Base-by-base conservation (phyloP, 2,113 vertebrate genomes). In the Microcebus lehilahytsara region DNA sequence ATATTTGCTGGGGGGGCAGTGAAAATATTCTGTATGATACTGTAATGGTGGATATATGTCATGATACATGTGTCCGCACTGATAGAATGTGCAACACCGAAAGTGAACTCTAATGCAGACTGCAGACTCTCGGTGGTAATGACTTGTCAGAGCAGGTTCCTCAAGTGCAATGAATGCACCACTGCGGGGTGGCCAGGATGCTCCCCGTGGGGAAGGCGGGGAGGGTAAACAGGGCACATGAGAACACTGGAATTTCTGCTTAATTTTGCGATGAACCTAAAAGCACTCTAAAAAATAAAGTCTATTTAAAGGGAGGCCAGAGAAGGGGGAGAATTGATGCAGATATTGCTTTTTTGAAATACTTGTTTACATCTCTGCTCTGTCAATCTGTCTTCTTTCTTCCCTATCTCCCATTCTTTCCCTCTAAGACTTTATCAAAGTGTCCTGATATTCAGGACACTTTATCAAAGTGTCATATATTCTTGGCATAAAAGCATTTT, bases 221-320 rank as follows among this genome's bases (percentile, higher is more conserved):
- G 6, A 20, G 25, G 2, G 51, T 20, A 23, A 49, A 5, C 0
- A 0, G 6, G 27, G 20, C 0, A 9, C 2, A 19, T 5, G 37
- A 60, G n/a, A 72, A 84, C 30, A 20, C n/a, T 20, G 58, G 6
- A 46, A 19, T 84, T 72, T 71, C 53, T 34, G 66, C 32, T 85
- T 40, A 40, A 34, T 2, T 25, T 66, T 86, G 62, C 27, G 0
- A 1, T 40, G 34, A 66, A 37, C 71, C 22, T 88, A 51, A 49
- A n/a, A 72, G 37, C 51, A 25, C 25, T 84, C 71, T 49, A 23
- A 88, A 91, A 93, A 58, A 13, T 30, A 32, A 81, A 22, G 14
- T 46, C 20, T 32, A 32, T 10, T 40, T 23, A 86, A 84, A 90
- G 16, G 14, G 27, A 11, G 42, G 1, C 42, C 42, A 46, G 42